Evolutionary conservation across 35 echinoderm and acorn worm genomes (phyloP), one percentile per base, ranked within the genome.

Genomic region (Lytechinus pictus): DNA sequence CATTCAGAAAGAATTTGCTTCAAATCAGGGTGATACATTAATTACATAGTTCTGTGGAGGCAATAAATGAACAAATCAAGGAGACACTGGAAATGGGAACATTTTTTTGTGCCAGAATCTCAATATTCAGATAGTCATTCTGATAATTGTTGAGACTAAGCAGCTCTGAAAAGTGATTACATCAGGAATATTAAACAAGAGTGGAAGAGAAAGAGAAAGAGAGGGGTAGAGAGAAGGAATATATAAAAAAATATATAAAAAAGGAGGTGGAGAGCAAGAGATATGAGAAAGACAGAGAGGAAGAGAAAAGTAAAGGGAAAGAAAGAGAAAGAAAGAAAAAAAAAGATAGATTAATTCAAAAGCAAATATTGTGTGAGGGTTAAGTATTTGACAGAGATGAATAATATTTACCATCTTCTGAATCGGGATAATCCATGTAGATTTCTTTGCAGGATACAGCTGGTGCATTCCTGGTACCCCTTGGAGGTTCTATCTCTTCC

Each of bases 361-460:
- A 24, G 6, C 19, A 16, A 79, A 79, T 16, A 79, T 4, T n/a
- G 66, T 5, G 66, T 24, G 66, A n/a, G 66, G 21, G 3, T 5
- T 16, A 72, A 57, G 55, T 8, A 57, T 1, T 57, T 57, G 61
- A 71, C 6, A 71, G 5, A 71, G 12, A 24, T 24, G 4, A 24
- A 24, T 0, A 24, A 24, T 10, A 88, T 51, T 29, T 54, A 90
- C 88, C 88, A 90, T 90, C 88, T 21, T 6, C 52, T 12, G 88
- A 90, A 12, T 90, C 88, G 3, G 88, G 88, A 90, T 90, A 90
- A 29, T 19, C 88, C 52, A 90, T 44, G 8, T 52, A 44, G 88
- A 90, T 90, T 44, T 90, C 88, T 90, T 51, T 90, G 88, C 88
- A 90, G 5, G 88, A 90, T 28, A 54, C 52, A 52, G 88, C 88